Conservation (phyloP, 2,888 invertebrate species). For the Sipha maydis region DNA sequence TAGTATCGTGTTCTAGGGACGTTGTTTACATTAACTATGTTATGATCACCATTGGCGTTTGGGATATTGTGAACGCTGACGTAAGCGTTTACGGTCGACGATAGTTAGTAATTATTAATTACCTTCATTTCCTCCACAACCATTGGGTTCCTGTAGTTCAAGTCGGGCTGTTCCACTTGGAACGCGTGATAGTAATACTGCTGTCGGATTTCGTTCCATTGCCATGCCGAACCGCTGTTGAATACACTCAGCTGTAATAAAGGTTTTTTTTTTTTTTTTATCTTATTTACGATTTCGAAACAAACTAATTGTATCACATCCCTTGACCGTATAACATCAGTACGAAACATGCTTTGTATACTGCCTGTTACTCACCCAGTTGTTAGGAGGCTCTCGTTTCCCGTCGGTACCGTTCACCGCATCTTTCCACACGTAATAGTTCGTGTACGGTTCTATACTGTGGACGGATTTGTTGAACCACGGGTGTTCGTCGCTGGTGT, state of each 20-base stretch:
- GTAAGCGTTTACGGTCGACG: too few species aligned
- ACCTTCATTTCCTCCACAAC: conserved; percentile 71
- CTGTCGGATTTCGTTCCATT: conserved; percentile 73
- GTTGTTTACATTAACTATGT: too few species aligned
- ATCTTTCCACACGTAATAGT: conserved; percentile 84
- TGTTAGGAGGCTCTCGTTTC: conserved; percentile 75
- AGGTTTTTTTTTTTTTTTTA: not conserved
- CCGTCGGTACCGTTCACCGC: conserved; percentile 69
- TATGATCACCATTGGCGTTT: too few species aligned
- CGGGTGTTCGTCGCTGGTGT: conserved; percentile 80
- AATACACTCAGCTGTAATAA: conserved; percentile 66
- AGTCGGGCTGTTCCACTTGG: conserved; percentile 73
- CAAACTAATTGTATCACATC: too few species aligned
- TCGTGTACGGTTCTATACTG: conserved; percentile 73
- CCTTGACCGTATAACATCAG: too few species aligned
- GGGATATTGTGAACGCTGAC: too few species aligned
- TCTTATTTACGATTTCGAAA: too few species aligned
- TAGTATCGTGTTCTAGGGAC: conserved; percentile 70
- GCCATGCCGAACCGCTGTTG: conserved; percentile 76
- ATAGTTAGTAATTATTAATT: not conserved
- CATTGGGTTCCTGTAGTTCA: conserved; percentile 75
- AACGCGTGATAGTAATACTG: conserved; percentile 80
- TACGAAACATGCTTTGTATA: not conserved
- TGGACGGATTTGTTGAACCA: conserved; percentile 83
- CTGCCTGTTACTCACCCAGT: conserved; percentile 73